Base-by-base conservation (phyloP, 2,888 invertebrate genomes). In the Thalpophila matura region DNA sequence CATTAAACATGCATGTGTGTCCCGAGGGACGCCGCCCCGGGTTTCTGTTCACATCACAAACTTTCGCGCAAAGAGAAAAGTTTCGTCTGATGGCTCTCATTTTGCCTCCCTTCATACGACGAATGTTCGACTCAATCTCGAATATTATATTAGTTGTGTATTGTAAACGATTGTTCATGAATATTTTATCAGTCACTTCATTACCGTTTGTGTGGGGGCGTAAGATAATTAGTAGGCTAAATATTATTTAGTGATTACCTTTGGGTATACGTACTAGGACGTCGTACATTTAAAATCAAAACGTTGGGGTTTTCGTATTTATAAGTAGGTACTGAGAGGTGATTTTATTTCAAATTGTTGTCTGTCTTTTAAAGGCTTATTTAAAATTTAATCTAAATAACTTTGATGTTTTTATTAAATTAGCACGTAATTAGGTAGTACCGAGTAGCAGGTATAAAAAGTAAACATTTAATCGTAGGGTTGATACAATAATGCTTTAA, bases 1-100 rank as follows among this genome's bases (percentile, higher is more conserved):
- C 89, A 94, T 94, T 93, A 94, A 93, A 93, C 90, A 92, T 94
- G 93, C 91, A 94, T 91, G 91, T 86, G 82, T 83, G 86, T 90
- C 93, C 91, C 91, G 77, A 79, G 90, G 89, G 93, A 89, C 73
- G 56, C 84, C 82, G 86, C 87, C 84, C 81, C 88, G 86, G 86
- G 86, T 86, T 87, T 88, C 90, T 88, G 89, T 90, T 90, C 89
- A 89, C 89, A 89, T 91, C 87, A 88, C 86, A 91, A 93, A 92
- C 89, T 91, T 91, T 89, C 72, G 80, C 84, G 89, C 89, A 91
- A 91, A 93, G 91, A 91, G 92, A 92, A 92, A 94, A 92, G 90
- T 93, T 93, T 88, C 58, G 75, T 79, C 80, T 86, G 86, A 87
- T 89, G 87, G 86, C 85, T 89, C 88, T 87, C 89, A 88, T 91